Base-by-base conservation (phyloP, 2,888 invertebrate species). In the Oscheius sp. region DNA sequence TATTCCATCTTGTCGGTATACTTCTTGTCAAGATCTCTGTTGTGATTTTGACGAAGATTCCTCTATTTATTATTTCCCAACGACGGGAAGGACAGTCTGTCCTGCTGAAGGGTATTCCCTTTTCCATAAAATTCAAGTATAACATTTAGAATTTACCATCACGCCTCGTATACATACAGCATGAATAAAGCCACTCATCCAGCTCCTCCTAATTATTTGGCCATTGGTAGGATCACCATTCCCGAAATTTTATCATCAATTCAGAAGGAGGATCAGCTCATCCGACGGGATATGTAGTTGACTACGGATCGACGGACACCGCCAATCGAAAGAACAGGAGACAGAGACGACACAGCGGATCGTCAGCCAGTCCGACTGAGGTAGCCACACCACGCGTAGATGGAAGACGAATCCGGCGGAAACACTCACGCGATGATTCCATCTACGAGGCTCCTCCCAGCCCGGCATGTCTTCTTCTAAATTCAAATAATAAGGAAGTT, bases 21-120 rank as follows among this genome's bases (percentile, higher is more conserved):
- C 79, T 13, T 75, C 73, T 21, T 81, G 81, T 58, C 76, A 76
- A 41, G 76, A 78, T 25, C 75, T 82, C 45, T 83, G 83, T 69
- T 80, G 79, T 69, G 75, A 77, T 18, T 78, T 81, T 75, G 85
- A 85, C n/a, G 84, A 84, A 58, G 82, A 85, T 27, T 73, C 76
- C 29, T 80, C 80, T 46, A 85, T 85, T 56, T 85, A 84, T 61
- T 85, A 84, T 66, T 81, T 85, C 43, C 84, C 84, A 25, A 82
- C 83, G 9, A 79, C 80, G n/a, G 81, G 81, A 9, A 70, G 81
- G 49, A 71, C 81, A 6, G 69, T 83, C 18, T 79, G 80, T 71
- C 79, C 80, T 0, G 63, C 72, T 43, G 73, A 76, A 16, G 74
- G 73, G 75, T 74, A 27, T 27, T 23, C 35, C 35, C 53, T 29